Evolutionary conservation across 2,113 vertebrate genomes (phyloP).

Genomic region (Clupea harengus): DNA sequence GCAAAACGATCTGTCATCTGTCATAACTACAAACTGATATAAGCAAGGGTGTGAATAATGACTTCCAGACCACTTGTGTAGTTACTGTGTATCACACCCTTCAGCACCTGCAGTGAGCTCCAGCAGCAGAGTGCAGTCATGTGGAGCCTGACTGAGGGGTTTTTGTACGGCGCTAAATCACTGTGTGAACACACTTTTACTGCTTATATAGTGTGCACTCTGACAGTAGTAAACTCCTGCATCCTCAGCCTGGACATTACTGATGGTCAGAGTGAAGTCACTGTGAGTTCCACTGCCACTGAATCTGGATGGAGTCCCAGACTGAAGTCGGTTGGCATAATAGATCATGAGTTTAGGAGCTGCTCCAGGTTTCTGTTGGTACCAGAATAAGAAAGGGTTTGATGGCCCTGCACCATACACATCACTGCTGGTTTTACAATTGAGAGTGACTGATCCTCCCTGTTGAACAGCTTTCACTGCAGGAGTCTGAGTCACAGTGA

Average conservation of each 20-base stretch:
- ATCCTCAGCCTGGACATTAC: no score
- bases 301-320: no score
- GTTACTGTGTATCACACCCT: no score
- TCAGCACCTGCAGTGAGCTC: background rate
- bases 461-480: background rate
- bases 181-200: background rate
- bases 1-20: no score
- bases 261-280: background rate
- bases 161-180: no score
- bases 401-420: no score
- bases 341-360: background rate
- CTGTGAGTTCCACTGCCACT: background rate
- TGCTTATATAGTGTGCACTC: background rate
- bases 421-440: background rate
- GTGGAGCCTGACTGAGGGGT: background rate
- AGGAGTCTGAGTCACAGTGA: constrained; percentile 3
- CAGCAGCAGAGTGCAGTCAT: constrained; percentile 7
- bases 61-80: no score
- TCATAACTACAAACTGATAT: no score
- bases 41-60: no score
- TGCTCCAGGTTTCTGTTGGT: background rate
- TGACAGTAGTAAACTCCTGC: background rate
- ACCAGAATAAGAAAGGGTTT: background rate
- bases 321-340: no score
- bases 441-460: background rate